These are phyloP conservation scores for Hemicentrotus pulcherrimus DNA, from an alignment of 35 echinoderm and acorn worm genomes.

Conservation along the genomic window DNA sequence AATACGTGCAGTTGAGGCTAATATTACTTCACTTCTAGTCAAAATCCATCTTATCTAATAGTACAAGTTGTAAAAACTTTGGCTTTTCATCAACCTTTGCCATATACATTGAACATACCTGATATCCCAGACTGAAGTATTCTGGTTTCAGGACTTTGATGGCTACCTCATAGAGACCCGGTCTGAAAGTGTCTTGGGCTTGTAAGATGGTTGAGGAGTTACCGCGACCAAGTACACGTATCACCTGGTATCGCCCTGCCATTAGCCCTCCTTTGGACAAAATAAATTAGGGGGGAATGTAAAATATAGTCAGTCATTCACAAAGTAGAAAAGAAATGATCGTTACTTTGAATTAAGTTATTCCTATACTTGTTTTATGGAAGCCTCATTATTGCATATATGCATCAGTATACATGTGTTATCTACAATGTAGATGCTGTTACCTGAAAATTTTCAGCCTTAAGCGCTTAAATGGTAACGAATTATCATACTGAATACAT, in stretches of 20 bases:
- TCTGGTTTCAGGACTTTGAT: constrained; percentile 83
- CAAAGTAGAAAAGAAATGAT: neutral
- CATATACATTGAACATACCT: constrained; percentile 61
- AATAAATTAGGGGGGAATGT: neutral
- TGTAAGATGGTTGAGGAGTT: constrained; percentile 74
- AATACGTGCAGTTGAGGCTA: no score
- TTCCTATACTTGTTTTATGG: no score
- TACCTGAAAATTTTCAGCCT: no score
- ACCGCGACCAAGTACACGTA: constrained; percentile 67
- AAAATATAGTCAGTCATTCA: neutral
- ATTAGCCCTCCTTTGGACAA: constrained; percentile 63
- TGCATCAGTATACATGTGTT: no score
- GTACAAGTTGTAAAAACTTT: no score
- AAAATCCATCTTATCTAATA: no score
- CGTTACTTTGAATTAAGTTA: no score
- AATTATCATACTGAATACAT: no score
- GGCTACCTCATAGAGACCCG: constrained; percentile 65
- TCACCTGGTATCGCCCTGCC: constrained; percentile 71
- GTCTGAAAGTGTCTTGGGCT: constrained; percentile 79
- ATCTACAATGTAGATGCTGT: no score
- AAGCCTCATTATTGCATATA: no score
- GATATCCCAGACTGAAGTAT: constrained; percentile 75
- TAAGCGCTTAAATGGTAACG: no score
- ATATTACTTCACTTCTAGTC: no score
- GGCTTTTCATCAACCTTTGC: neutral